Percentiles rank a stretch among this genome's conserved stretches.
Evolutionary conservation across 2,113 vertebrate genomes (phyloP).

Genomic region (Thinocorus orbignyianus): DNA sequence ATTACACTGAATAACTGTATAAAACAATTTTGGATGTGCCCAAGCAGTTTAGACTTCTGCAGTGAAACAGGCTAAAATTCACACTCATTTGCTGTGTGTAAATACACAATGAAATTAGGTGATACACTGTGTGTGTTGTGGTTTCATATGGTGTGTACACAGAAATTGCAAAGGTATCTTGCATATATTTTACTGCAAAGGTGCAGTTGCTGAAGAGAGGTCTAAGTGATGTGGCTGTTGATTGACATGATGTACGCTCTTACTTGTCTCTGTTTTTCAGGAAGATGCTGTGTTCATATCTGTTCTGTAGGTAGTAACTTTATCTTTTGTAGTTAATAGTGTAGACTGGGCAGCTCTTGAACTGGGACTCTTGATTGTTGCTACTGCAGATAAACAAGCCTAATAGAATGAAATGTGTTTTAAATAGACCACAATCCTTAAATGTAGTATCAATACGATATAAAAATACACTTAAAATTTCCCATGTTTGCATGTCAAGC

Average conservation of each 20-base stretch:
- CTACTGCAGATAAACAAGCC: neutral
- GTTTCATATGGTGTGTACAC: neutral
- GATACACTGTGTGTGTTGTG: accelerated
- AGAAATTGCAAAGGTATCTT: neutral
- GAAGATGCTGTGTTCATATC: neutral
- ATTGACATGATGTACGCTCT: neutral
- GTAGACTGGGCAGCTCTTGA: neutral
- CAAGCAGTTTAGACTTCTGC: neutral
- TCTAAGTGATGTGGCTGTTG: neutral
- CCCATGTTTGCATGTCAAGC: neutral
- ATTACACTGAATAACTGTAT: neutral
- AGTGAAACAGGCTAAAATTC: neutral
- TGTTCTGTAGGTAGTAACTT: neutral
- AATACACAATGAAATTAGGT: neutral
- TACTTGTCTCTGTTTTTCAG: neutral
- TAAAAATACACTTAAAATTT: neutral
- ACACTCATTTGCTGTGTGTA: neutral
- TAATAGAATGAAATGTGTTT: neutral
- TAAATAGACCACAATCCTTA: neutral
- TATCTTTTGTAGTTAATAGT: neutral
- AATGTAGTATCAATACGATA: neutral
- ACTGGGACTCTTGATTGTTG: neutral
- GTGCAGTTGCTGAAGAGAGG: neutral
- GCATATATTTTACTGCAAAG: neutral
- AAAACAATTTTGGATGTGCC: neutral